Base-by-base conservation (phyloP, 2,113 vertebrate genomes). In the Amphilophus citrinellus region DNA sequence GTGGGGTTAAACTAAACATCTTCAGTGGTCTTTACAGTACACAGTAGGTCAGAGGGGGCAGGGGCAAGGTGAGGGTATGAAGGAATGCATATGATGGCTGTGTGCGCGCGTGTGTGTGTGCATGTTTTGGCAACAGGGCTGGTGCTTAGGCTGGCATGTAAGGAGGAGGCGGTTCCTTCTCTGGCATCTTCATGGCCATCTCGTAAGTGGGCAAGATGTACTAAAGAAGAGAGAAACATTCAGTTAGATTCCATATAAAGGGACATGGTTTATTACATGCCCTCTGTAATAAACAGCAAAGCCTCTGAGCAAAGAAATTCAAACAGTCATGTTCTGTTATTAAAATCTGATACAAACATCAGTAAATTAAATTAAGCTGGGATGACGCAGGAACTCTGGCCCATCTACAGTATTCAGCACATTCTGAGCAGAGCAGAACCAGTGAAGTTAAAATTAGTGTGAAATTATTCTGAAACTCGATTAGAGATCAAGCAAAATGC, bases 131-230 rank as follows among this genome's bases (percentile, higher is more conserved):
- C 77, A 89, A 90, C 53, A 87, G 89, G 86, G 87, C 85, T 92
- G 83, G 84, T 91, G 90, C 76, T 95, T 92, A 96, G 84, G 95
- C 96, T 1, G 96, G 95, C 95, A 96, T 96, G 93, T 96, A 96
- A 42, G 98, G 98, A 83, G 98, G 98, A 6, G 98, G 98, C 0
- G 98, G 97, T 61, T 97, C 96, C 91, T 97, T 97, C 60, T 98
- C 98, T 84, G 99, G 98, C 98, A 99, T 99, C 96, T 99, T 99
- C 96, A 99, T 96, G 2, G 98, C 98, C 98, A 98, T 99, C 95
- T 99, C 98, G 14, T 99, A 99, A 73, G 97, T 98, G 84, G 98
- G 98, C 91, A 99, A 95, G 89, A 98, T 96, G 88, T 98, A 99
- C 98, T 99, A 56, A 66, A 71, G 83, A 60, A 87, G 73, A 75